phyloP scores from a whole-genome alignment of 2,888 invertebrate species.

The Microchrysa polita region DNA sequence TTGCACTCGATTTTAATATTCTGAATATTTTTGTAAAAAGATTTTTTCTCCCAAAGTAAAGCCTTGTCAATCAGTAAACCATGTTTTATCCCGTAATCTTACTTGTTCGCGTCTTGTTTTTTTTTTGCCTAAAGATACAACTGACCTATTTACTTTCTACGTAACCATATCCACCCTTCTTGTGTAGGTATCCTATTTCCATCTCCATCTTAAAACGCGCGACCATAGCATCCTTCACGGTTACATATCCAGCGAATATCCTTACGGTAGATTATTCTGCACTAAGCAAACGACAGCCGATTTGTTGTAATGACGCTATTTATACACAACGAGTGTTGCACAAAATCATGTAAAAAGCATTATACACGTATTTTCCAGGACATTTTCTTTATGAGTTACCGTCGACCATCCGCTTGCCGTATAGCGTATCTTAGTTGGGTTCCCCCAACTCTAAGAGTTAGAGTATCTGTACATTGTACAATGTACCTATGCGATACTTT shows the following conservation, averaged over 20 bases:
- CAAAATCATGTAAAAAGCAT: conserved; percentile 8
- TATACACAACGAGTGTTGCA: conserved; percentile 24
- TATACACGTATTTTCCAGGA: conserved; percentile 14
- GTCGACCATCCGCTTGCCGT: not conserved
- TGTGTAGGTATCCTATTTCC: not conserved
- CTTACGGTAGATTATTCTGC: conserved; percentile 12
- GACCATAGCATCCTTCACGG: not conserved
- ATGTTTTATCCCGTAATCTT: no score
- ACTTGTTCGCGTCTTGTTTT: no score
- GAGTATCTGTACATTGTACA: no score
- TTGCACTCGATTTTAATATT: no score
- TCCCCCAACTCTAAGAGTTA: no score
- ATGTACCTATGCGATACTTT: no score
- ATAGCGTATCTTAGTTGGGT: not conserved
- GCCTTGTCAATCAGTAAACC: no score
- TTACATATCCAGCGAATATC: conserved; percentile 9
- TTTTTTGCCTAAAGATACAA: not conserved
- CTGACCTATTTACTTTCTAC: no score
- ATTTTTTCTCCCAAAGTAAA: no score
- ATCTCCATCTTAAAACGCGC: not conserved
- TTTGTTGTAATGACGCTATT: conserved; percentile 29
- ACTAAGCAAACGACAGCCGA: conserved; percentile 23
- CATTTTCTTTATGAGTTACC: conserved; percentile 27
- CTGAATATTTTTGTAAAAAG: no score
- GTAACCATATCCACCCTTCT: no score